A percentile compares a stretch with the other conserved stretches of the same genome.
phyloP scores from a whole-genome alignment of 2,113 vertebrate genomes.

The Pomatostomus ruficeps region DNA sequence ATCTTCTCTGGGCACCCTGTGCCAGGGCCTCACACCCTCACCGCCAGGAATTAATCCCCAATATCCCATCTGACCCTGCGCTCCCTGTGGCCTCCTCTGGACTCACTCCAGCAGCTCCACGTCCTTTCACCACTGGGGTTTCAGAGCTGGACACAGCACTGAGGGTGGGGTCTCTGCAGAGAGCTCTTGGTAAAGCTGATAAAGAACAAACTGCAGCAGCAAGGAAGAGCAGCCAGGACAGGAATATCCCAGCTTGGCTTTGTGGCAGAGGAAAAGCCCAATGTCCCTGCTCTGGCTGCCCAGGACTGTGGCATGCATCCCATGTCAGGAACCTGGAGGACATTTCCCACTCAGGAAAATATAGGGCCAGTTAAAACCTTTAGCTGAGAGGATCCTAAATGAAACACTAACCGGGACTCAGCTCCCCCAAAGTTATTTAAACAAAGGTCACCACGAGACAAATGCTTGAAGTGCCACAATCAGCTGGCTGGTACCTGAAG shows the following conservation, averaged over 20 bases:
- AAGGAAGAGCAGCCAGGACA: background rate
- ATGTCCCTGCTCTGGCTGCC: background rate
- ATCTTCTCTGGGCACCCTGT: background rate
- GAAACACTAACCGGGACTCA: background rate
- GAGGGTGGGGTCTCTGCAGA: background rate
- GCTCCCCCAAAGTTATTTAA: slow-evolving; percentile 20
- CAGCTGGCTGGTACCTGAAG: slow-evolving; percentile 29
- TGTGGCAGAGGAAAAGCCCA: background rate
- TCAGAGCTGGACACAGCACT: background rate
- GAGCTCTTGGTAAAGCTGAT: background rate
- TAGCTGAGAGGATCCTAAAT: background rate
- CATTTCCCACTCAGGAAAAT: background rate
- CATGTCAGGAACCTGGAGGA: background rate
- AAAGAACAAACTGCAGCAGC: background rate
- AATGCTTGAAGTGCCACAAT: slow-evolving; percentile 32
- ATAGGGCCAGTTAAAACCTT: background rate
- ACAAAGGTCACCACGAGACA: background rate
- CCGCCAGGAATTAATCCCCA: background rate
- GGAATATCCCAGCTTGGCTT: background rate
- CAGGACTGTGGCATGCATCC: background rate
- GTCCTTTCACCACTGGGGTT: background rate
- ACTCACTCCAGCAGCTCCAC: background rate
- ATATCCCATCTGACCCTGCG: background rate
- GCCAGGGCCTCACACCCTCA: background rate
- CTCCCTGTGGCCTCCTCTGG: background rate